phyloP scores from a whole-genome alignment of 30 jellyfish, hydroid and myxozoan genomes.

The Hydractinia echinata region DNA sequence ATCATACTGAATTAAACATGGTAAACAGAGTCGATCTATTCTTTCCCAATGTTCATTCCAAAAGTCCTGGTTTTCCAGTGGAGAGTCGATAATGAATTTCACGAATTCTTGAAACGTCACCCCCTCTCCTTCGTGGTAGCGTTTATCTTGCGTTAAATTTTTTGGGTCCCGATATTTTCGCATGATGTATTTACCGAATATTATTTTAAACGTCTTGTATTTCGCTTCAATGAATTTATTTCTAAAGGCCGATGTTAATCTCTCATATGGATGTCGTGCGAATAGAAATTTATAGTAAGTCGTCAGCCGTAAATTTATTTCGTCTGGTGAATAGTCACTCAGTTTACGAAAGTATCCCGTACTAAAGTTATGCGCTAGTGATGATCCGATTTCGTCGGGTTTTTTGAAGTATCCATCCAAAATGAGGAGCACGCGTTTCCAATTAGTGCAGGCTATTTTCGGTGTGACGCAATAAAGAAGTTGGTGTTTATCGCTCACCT shows the following conservation, averaged over 20 bases:
- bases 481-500: constrained; percentile 95
- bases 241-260: constrained; percentile 89
- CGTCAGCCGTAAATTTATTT: constrained; percentile 76
- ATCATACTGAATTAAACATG: constrained; percentile 88
- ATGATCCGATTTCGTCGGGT: constrained; percentile 54
- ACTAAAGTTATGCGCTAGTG: constrained; percentile 84
- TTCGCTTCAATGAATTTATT: constrained; percentile 67
- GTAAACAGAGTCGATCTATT: constrained; percentile 82
- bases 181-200: constrained; percentile 67
- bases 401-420: constrained; percentile 76
- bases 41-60: constrained; percentile 96
- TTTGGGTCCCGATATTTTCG: constrained; percentile 57
- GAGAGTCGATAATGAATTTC: constrained; percentile 80
- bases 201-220: constrained; percentile 44
- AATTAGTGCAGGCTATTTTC: constrained; percentile 92
- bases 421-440: constrained; percentile 88
- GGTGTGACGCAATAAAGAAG: constrained; percentile 94
- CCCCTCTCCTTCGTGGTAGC: constrained; percentile 48
- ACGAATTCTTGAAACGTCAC: constrained; percentile 83
- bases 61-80: constrained; percentile 77
- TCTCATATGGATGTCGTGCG: constrained; percentile 88
- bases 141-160: constrained; percentile 14
- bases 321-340: constrained; percentile 92
- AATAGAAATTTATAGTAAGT: constrained; percentile 87
- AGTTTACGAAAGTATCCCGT: constrained; percentile 79